Evolutionary conservation across 2,888 invertebrate species (phyloP).

Genomic region (Drosophila nr. perissopoda): DNA sequence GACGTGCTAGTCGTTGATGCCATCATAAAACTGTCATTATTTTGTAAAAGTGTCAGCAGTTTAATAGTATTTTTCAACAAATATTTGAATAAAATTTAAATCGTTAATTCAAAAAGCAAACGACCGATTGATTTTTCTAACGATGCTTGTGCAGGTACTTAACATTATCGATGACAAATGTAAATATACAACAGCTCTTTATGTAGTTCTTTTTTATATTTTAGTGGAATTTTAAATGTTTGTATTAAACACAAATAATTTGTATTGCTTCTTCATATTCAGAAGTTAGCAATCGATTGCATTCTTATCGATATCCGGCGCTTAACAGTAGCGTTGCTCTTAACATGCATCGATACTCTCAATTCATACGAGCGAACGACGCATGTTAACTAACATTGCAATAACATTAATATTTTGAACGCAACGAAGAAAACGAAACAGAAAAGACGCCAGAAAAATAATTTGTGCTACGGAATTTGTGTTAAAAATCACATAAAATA

Average conservation of each 20-base stretch:
- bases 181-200: background rate
- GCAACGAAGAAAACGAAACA: conserved; percentile 28
- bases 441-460: conserved; percentile 4
- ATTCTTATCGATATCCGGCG: background rate
- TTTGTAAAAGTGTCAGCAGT: conserved; percentile 35
- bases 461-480: background rate
- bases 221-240: background rate
- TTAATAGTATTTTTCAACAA: conserved; percentile 51
- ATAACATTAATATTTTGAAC: conserved; percentile 35
- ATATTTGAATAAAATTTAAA: conserved; percentile 49
- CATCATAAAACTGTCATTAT: conserved; percentile 62
- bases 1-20: conserved; percentile 73
- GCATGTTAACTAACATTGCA: conserved; percentile 42
- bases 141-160: background rate
- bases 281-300: background rate
- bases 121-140: conserved; percentile 2
- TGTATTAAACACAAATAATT: background rate
- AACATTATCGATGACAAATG: background rate
- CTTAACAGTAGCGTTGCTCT: background rate
- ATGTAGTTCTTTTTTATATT: too few species aligned
- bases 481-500: conserved; percentile 13
- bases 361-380: conserved; percentile 3
- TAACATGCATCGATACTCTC: conserved; percentile 25
- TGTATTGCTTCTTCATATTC: background rate
- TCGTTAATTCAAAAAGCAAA: conserved; percentile 6